A percentile compares a stretch with the other conserved stretches of the same genome.
These are phyloP conservation scores for Harpagus bidentatus DNA, from an alignment of 2,113 vertebrate genomes.

Conservation along the genomic window DNA sequence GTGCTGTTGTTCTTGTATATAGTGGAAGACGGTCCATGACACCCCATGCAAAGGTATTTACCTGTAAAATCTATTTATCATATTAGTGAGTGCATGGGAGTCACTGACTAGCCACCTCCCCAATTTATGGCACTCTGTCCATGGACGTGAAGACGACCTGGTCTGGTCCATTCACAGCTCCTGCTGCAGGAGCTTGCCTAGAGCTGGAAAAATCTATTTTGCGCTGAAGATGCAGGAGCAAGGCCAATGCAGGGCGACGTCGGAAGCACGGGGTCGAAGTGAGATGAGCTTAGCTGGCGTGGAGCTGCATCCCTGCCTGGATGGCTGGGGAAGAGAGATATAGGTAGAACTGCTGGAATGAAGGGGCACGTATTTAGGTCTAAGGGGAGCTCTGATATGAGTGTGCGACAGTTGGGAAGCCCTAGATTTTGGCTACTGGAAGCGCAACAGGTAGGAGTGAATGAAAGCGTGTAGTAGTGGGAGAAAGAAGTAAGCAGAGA, in stretches of 20 bases:
- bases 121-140: neutral
- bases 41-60: neutral
- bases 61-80: neutral
- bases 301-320: neutral
- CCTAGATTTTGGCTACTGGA: neutral
- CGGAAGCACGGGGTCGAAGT: fast-evolving
- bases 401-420: neutral
- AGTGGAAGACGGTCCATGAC: neutral
- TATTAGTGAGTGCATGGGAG: neutral
- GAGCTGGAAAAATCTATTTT: neutral
- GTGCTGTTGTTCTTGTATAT: neutral
- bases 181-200: neutral
- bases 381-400: no score
- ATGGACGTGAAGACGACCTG: neutral
- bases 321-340: neutral
- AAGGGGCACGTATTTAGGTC: neutral
- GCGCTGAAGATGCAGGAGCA: neutral
- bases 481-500: neutral
- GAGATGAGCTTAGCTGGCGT: no score
- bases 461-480: neutral
- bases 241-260: neutral
- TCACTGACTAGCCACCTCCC: neutral
- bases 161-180: neutral
- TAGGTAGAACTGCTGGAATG: neutral
- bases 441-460: neutral